Percentiles rank a stretch among this genome's conserved stretches.
phyloP scores from a whole-genome alignment of 2,797 vertebrate species.

The Falco berigora region DNA sequence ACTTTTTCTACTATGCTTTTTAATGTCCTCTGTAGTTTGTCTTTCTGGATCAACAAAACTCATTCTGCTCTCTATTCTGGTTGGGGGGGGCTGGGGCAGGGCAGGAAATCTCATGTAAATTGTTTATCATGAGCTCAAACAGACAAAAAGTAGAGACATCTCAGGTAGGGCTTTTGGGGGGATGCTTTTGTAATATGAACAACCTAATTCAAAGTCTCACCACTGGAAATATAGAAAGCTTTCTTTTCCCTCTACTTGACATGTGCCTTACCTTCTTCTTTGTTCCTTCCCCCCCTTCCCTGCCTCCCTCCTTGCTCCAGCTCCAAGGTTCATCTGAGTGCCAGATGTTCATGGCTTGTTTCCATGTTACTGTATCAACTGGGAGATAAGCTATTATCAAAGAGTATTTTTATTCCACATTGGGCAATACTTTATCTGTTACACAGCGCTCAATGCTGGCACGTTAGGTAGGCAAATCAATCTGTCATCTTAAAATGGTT shows the following conservation, averaged over 20 bases:
- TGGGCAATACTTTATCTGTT: neutral
- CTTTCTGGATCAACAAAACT: neutral
- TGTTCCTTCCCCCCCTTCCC: neutral
- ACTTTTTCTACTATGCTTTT: neutral
- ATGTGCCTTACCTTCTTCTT: neutral
- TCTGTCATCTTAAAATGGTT: neutral
- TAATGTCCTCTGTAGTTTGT: neutral
- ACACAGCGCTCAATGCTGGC: neutral
- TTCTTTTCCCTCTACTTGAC: neutral
- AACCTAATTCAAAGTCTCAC: neutral
- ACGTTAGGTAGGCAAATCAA: neutral
- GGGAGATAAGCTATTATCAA: neutral
- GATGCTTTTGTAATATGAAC: neutral
- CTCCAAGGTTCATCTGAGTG: neutral
- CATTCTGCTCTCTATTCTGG: neutral
- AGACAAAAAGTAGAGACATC: neutral
- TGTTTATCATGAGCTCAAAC: neutral
- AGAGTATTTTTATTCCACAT: neutral
- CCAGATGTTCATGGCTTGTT: neutral
- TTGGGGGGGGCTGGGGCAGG: neutral
- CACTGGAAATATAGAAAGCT: neutral
- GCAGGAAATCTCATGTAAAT: neutral
- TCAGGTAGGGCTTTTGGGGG: neutral
- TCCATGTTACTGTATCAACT: neutral
- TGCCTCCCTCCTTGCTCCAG: neutral